Evolutionary conservation across 37 sponge, comb jelly and placozoan genomes (phyloP).

Genomic region (Corticium candelabrum): DNA sequence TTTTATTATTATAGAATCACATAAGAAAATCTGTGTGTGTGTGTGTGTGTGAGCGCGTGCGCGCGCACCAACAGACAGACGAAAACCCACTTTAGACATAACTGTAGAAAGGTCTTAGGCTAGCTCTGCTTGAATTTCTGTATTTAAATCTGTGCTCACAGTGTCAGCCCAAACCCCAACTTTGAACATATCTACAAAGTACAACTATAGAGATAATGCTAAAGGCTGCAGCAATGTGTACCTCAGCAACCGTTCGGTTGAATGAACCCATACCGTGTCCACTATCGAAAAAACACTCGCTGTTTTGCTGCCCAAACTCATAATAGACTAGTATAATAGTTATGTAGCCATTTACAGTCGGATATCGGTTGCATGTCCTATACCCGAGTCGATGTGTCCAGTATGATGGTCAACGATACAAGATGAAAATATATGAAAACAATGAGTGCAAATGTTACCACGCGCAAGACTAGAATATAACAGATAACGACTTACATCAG

Average conservation of each 20-base stretch:
- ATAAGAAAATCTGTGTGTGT: too few species aligned
- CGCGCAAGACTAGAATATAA: too few species aligned
- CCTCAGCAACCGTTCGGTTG: constrained; percentile 20
- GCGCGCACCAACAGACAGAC: not conserved
- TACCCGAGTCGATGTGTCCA: too few species aligned
- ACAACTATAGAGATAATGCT: not conserved
- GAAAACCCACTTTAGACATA: constrained; percentile 16
- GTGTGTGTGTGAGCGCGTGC: too few species aligned
- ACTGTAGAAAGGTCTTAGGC: constrained; percentile 34
- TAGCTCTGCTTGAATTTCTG: constrained; percentile 9
- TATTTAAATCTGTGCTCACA: constrained; percentile 26
- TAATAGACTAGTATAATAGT: not conserved
- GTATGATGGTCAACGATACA: constrained; percentile 24
- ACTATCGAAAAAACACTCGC: constrained; percentile 18
- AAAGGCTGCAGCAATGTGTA: not conserved
- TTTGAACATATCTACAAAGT: not conserved
- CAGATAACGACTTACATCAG: too few species aligned
- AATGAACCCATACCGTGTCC: constrained; percentile 33
- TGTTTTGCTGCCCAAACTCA: constrained; percentile 2
- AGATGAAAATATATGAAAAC: constrained; percentile 12
- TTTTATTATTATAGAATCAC: not conserved
- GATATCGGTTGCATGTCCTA: too few species aligned
- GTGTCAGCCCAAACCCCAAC: constrained; percentile 11
- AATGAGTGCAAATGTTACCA: constrained; percentile 33
- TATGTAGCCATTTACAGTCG: too few species aligned